Conservation (phyloP, 2,113 vertebrate species). For the Trinectes maculatus region DNA sequence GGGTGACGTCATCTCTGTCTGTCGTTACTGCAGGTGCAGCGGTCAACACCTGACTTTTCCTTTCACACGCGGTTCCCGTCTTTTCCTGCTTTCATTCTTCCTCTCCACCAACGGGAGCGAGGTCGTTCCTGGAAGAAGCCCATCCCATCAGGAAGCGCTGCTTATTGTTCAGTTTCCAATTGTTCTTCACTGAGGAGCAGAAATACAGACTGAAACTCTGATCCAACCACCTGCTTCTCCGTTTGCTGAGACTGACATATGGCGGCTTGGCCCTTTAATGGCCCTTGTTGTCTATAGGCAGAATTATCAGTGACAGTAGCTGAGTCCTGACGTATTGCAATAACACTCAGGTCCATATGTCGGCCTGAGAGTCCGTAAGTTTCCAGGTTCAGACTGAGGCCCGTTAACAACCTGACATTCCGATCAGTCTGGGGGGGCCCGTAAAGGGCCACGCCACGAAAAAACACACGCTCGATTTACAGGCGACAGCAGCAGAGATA, state of each 20-base stretch:
- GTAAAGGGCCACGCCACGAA: slow-evolving; percentile 17
- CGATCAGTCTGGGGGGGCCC: slow-evolving; percentile 48
- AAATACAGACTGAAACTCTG: not conserved
- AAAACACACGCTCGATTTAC: not conserved
- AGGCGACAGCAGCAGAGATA: too few species aligned
- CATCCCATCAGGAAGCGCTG: slow-evolving; percentile 31
- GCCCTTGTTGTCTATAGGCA: too few species aligned
- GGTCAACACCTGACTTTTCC: too few species aligned
- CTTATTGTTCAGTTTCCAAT: slow-evolving; percentile 29
- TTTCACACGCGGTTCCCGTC: not conserved
- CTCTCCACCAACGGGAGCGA: not conserved
- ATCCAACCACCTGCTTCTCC: too few species aligned
- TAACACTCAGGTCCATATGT: slow-evolving; percentile 52
- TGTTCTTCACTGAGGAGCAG: too few species aligned
- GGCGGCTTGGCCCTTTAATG: not conserved
- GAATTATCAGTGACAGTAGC: not conserved
- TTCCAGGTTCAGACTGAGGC: too few species aligned
- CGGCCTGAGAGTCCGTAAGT: too few species aligned
- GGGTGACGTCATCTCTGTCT: too few species aligned
- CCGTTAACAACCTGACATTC: slow-evolving; percentile 19
- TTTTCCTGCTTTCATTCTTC: slow-evolving; percentile 1
- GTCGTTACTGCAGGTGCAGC: too few species aligned
- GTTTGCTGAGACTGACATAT: too few species aligned
- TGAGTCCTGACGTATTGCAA: slow-evolving; percentile 45
- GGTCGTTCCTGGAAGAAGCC: slow-evolving; percentile 33